Conservation (phyloP, 2,113 vertebrate species). For the Lontra canadensis region DNA sequence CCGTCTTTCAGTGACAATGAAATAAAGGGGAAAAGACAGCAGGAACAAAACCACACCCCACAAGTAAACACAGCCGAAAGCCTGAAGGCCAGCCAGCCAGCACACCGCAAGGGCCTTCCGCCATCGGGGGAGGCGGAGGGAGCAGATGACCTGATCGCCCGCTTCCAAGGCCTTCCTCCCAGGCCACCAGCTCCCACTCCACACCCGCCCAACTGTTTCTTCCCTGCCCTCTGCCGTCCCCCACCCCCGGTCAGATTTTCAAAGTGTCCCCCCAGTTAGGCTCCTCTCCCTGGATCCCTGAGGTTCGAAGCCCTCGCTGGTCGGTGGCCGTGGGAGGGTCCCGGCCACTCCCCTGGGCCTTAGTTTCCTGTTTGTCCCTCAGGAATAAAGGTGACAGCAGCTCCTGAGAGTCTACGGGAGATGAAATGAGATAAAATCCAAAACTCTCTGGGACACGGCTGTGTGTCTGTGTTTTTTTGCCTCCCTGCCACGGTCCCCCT, state of each 20-base stretch:
- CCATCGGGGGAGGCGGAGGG: not conserved
- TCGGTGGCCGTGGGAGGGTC: not conserved
- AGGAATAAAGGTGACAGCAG: not conserved
- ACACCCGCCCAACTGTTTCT: not conserved
- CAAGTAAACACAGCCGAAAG: not conserved
- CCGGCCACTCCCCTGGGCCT: not conserved
- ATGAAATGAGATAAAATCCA: slow-evolving; percentile 11
- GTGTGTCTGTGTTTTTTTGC: not conserved
- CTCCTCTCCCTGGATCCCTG: not conserved
- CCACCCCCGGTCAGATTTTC: not conserved
- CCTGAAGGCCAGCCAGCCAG: not conserved
- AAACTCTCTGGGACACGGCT: not conserved
- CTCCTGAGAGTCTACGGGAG: not conserved
- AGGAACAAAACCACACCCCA: not conserved
- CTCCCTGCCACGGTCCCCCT: not conserved
- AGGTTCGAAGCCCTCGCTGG: not conserved
- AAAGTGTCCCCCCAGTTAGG: not conserved
- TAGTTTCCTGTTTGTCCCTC: not conserved
- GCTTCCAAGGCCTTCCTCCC: not conserved
- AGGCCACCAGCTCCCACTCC: not conserved
- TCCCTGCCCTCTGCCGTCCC: not conserved
- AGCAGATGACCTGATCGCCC: not conserved
- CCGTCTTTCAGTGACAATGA: not conserved
- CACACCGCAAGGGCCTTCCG: not conserved
- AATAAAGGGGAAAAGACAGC: not conserved